Evolutionary conservation across 1,140 invertebrate genomes (phyloP), one percentile per base, ranked within the genome.

Genomic region (Cydia splendana): DNA sequence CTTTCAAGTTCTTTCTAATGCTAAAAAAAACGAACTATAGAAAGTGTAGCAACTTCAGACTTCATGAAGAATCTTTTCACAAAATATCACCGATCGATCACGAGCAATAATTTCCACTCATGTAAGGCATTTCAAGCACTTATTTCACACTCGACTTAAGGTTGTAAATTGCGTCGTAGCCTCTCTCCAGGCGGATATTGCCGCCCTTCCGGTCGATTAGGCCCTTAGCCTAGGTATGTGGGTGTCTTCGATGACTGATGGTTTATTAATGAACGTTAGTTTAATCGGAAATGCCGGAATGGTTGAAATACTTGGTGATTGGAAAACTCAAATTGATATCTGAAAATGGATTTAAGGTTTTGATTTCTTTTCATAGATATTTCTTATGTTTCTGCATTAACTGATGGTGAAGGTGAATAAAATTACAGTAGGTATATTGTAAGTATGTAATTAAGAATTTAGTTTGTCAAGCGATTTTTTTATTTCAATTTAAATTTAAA

Each of bases 201-300:
- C 77, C 62, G 65, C 65, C 69, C 74, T 75, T 78, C 77, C 77
- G 53, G 71, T 45, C 67, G 77, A 78, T 78, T 78, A 78, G 74
- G 48, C 65, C 28, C 74, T 48, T 67, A 67, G 65, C 30, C 67
- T 71, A 38, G 65, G 34, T 38, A 71, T 71, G 7, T 42, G 65
- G 30, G 34, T 38, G 67, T 71, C 67, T 71, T 71, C 30, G n/a
- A 12, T 71, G 67, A 71, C 38, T 71, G 67, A 71, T 71, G 67
- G 67, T 38, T 71, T 71, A 71, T 71, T 71, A 71, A 71, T 71
- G 67, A 42, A 71, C 30, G 57, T 20, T 62, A 62, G 20, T 62
- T 62, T 62, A 4, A 62, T 62, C 7, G 57, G 57, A 62, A 62
- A 62, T 62, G n/a, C 9, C 2, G 18, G 57, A 24, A 24, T 20